Evolutionary conservation across 1,140 invertebrate genomes (phyloP).

Genomic region (Micrasema longulum): DNA sequence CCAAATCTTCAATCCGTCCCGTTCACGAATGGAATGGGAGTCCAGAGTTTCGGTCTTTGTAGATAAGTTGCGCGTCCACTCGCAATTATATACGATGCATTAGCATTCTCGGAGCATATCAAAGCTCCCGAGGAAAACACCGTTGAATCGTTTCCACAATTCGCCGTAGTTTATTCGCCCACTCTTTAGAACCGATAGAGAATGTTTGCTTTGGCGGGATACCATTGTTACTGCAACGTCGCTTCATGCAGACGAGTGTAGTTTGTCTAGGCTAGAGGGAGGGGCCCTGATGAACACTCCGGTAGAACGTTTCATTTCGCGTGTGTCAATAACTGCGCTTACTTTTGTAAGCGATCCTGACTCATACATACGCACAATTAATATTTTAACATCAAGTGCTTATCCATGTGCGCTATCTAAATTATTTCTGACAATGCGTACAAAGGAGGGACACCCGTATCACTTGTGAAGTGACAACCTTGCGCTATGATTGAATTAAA

Average conservation of each 20-base stretch:
- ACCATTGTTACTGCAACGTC: conserved; percentile 35
- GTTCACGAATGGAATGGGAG: neutral
- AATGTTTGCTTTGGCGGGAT: conserved; percentile 39
- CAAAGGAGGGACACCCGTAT: no score
- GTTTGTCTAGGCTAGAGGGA: neutral
- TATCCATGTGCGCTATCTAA: no score
- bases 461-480: no score
- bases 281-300: neutral
- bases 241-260: conserved; percentile 22
- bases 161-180: conserved; percentile 24
- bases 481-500: no score
- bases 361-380: no score
- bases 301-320: conserved; percentile 15
- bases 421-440: no score
- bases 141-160: conserved; percentile 41
- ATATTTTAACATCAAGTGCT: no score
- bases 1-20: no score
- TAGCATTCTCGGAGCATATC: conserved; percentile 42
- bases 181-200: conserved; percentile 45
- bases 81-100: conserved; percentile 45
- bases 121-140: conserved; percentile 45
- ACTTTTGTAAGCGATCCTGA: no score
- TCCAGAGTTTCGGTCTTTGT: conserved; percentile 17
- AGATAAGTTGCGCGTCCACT: conserved; percentile 35
- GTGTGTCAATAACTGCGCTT: conserved; percentile 3